Evolutionary conservation across 2,888 invertebrate genomes (phyloP).

Genomic region (Coenonympha glycerion): DNA sequence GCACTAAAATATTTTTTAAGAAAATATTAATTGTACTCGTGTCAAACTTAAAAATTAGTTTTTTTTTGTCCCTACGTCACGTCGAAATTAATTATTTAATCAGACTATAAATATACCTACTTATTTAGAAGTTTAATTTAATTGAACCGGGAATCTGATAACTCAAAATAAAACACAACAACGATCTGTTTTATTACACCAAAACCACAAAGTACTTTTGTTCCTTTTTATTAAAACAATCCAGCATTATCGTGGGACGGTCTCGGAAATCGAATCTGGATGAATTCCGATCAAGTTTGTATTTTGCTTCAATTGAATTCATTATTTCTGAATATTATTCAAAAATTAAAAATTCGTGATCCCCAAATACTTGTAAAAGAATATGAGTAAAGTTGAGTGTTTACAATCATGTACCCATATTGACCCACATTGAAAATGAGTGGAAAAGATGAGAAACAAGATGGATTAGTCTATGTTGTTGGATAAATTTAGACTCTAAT

Average conservation of each 20-base stretch:
- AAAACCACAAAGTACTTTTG: constrained; percentile 12
- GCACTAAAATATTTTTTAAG: no score
- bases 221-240: constrained; percentile 18
- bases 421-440: no score
- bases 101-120: no score
- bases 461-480: not conserved
- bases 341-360: constrained; percentile 23
- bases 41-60: no score
- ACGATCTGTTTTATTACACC: constrained; percentile 7
- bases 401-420: no score
- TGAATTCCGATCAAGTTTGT: constrained; percentile 21
- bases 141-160: not conserved
- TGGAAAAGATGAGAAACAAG: not conserved
- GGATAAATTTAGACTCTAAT: not conserved
- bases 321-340: constrained; percentile 30
- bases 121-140: no score
- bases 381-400: no score
- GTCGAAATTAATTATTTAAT: no score
- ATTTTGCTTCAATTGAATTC: constrained; percentile 27
- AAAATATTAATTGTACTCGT: no score
- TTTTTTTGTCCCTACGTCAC: no score
- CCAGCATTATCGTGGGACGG: constrained; percentile 4
- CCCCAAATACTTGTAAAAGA: no score
- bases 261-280: constrained; percentile 17
- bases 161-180: not conserved